Percentiles rank a stretch among this genome's conserved stretches.
phyloP scores from a whole-genome alignment of 2,113 vertebrate species.

The Sebastes fasciatus region DNA sequence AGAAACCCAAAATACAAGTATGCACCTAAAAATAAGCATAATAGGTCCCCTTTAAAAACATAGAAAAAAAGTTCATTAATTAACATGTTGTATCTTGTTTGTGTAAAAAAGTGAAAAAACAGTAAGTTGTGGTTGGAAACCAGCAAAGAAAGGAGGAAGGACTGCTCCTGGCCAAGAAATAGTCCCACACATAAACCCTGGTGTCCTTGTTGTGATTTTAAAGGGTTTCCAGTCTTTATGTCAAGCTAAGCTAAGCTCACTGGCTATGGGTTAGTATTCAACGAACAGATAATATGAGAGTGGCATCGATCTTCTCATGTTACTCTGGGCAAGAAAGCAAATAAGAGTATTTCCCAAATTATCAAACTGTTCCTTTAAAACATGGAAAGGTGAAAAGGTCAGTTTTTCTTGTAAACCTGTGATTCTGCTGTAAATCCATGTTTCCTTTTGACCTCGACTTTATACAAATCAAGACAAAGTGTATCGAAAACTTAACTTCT shows the following conservation, averaged over 20 bases:
- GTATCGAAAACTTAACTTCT: slow-evolving; percentile 45
- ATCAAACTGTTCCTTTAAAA: neutral
- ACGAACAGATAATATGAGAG: neutral
- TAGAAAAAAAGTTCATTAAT: neutral
- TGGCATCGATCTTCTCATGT: neutral
- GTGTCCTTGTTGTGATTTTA: neutral
- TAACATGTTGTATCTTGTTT: neutral
- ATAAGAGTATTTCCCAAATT: slow-evolving; percentile 13
- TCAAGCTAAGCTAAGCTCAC: neutral
- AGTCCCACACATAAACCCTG: neutral
- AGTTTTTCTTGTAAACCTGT: neutral
- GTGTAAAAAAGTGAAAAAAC: neutral
- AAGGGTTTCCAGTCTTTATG: neutral
- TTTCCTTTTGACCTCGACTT: slow-evolving; percentile 22
- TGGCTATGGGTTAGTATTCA: neutral
- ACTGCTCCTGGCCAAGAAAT: neutral
- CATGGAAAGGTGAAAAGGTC: neutral
- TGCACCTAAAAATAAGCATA: too few species aligned
- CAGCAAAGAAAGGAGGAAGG: neutral
- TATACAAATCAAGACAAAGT: slow-evolving; percentile 21
- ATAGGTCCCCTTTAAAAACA: too few species aligned
- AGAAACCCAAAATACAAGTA: too few species aligned
- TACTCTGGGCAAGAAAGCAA: slow-evolving; percentile 6
- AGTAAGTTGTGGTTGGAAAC: neutral
- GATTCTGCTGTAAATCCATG: neutral